Base-by-base conservation (phyloP, 2,113 vertebrate species). In the Phaetusa simplex region DNA sequence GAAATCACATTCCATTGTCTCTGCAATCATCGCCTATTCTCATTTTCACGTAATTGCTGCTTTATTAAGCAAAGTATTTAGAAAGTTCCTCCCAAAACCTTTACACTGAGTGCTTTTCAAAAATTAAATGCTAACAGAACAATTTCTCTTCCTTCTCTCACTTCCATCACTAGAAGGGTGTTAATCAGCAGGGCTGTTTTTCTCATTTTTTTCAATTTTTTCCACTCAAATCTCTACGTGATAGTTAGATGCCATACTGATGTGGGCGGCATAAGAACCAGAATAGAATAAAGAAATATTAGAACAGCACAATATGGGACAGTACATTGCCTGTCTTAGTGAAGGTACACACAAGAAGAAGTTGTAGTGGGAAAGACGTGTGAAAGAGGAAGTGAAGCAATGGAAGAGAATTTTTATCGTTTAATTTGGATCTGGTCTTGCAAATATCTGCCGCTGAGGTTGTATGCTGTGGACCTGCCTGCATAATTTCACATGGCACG, bases 41-140 rank as follows among this genome's bases (percentile, higher is more conserved):
- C 69, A 82, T 95, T 94, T 90, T 92, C 49, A 82, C 73, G 73
- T 64, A 87, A 93, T 79, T 90, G 59, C 67, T 27, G 12, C 83
- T 95, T 94, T 86, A 96, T 90, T 82, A 95, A 95, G 88, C 50
- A 56, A 91, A 92, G 69, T 58, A 78, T 86, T 93, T 88, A 82
- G 78, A 83, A 96, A 82, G 43, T 83, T 93, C 69, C 30, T 86
- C 74, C 49, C 22, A 59, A 95, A 89, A 90, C 50, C 82, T 93
- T 90, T 85, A 66, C 30, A 47, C 12, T 55, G 17, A 91, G 38
- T 82, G 64, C 65, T 86, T 90, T 90, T 89, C 67, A 90, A 96
- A 93, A 93, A 82, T 62, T 76, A 88, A 87, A 93, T 62, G 47
- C 42, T 72, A 95, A 71, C 58, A 89, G 74, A 95, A 91, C 34